Percentiles rank a stretch among this genome's conserved stretches.
These are phyloP conservation scores for Stigmatopora nigra DNA, from an alignment of 2,113 vertebrate genomes.

Conservation along the genomic window DNA sequence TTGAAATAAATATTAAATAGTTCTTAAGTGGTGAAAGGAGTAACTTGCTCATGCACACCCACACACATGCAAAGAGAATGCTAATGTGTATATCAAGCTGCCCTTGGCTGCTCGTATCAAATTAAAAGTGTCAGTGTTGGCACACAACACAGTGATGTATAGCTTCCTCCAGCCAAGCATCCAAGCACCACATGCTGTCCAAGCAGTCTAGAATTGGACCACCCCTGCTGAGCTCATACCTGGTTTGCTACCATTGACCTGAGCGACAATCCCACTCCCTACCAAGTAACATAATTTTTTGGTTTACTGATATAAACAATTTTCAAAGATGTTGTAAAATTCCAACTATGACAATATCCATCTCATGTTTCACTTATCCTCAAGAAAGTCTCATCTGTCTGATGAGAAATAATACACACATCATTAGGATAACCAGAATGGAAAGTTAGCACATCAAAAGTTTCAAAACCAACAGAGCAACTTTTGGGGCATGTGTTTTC, in stretches of 20 bases:
- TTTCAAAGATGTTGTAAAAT: background rate
- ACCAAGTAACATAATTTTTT: slow-evolving; percentile 12
- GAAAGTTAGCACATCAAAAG: background rate
- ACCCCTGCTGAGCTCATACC: slow-evolving; percentile 22
- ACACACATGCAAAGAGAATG: slow-evolving; percentile 6
- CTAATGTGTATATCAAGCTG: slow-evolving; percentile 45
- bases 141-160: slow-evolving; percentile 32
- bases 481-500: background rate
- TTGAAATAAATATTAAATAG: slow-evolving; percentile 6
- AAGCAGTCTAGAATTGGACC: slow-evolving; percentile 25
- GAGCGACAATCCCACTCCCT: background rate
- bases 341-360: background rate
- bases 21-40: slow-evolving; percentile 18
- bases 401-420: no score
- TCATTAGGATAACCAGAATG: background rate
- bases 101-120: slow-evolving; percentile 38
- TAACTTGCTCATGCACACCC: slow-evolving; percentile 2
- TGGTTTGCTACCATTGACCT: slow-evolving; percentile 13
- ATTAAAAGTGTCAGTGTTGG: slow-evolving; percentile 45
- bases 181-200: slow-evolving; percentile 40
- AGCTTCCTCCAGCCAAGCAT: slow-evolving; percentile 36
- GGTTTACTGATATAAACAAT: background rate
- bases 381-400: no score
- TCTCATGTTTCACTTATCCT: no score
- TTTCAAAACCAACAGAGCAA: background rate